Base-by-base conservation (phyloP, 2,888 invertebrate genomes). In the Bellardia pandia region DNA sequence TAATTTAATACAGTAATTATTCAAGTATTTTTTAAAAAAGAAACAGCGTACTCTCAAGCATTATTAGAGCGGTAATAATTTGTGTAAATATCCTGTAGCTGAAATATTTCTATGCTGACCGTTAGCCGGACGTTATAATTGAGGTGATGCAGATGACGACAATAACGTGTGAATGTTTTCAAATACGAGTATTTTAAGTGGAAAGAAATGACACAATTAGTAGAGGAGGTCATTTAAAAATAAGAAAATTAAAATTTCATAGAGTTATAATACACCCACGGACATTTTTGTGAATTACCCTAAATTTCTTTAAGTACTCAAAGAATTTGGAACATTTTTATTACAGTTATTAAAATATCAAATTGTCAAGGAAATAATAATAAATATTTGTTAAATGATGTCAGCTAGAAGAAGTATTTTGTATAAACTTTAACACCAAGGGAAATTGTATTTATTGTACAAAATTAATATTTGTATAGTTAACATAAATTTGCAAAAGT, bases 11-110 rank as follows among this genome's bases (percentile, higher is more conserved):
- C 56, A 6, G 62, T 83, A 42, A 72, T 83, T 64, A 71, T 23
- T 62, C 7, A 53, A 64, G 45, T 72, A 56, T 56, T 45, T 48
- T 45, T 45, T 45, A 45, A 11, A 45, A 45, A 11, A 45, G 45
- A 45, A 13, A 9, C 23, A 23, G 48, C n/a, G 45, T 45, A 13
- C 11, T 1, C 9, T 45, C 2, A 45, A 5, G 5, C 42, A 66
- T 11, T 9, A 30, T 5, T 4, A 23, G 13, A 48, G 62, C 75
- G 37, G 0, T 23, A 76, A 76, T 79, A 60, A 79, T 79, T 62
- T 80, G 64, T 72, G n/a, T 33, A 83, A 64, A 71, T 77, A 76
- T 83, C 76, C 83, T 77, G 83, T 56, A 16, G 37, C 9, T 71
- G 16, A 6, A 51, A 42, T 2, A 23, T 48, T 45, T 14, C 30